Conservation (phyloP, 2,888 invertebrate species). For the Syritta pipiens region DNA sequence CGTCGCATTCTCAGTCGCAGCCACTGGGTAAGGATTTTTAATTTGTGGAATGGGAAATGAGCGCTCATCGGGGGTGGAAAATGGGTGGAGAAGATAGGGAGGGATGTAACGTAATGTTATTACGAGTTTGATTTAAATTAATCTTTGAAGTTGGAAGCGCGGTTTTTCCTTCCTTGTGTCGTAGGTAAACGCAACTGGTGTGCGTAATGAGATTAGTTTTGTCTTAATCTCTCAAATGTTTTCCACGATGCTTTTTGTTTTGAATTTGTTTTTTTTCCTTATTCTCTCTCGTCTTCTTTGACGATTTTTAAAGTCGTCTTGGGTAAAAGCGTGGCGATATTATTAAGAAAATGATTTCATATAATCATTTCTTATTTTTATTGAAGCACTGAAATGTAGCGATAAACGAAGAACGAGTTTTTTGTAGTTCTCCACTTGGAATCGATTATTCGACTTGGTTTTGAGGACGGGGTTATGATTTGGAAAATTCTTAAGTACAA, state of each 20-base stretch:
- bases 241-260: background rate
- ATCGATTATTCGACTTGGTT: no score
- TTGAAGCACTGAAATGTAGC: no score
- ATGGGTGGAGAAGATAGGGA: slow-evolving; percentile 3
- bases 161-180: slow-evolving; percentile 13
- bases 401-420: no score
- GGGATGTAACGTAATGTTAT: slow-evolving; percentile 42
- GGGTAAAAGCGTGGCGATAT: no score
- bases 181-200: slow-evolving; percentile 24
- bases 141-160: slow-evolving; percentile 27
- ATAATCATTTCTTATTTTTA: no score
- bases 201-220: slow-evolving; percentile 43
- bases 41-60: slow-evolving; percentile 21
- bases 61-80: background rate
- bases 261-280: background rate
- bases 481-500: no score
- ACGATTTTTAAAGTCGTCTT: no score
- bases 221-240: slow-evolving; percentile 17
- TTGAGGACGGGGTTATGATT: no score
- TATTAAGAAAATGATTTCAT: no score
- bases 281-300: no score
- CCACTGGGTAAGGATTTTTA: background rate
- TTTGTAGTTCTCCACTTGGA: no score
- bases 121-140: slow-evolving; percentile 50
- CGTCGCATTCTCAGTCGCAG: slow-evolving; percentile 1